Evolutionary conservation across 2,797 vertebrate genomes (phyloP).

Genomic region (Octomys mimax): DNA sequence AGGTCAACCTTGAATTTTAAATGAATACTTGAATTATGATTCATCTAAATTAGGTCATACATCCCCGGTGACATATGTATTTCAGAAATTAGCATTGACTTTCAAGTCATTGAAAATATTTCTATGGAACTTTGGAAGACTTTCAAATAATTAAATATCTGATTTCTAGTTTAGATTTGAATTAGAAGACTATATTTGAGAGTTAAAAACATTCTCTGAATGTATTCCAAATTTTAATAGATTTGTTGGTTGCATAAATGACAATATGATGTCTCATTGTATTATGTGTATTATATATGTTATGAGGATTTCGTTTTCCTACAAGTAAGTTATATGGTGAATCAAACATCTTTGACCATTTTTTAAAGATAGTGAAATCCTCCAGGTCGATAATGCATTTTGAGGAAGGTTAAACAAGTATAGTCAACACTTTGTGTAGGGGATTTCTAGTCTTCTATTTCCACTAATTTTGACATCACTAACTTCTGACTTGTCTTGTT

Average conservation of each 20-base stretch:
- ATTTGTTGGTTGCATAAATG: background rate
- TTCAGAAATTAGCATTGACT: conserved; percentile 82
- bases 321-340: background rate
- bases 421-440: background rate
- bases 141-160: conserved; percentile 74
- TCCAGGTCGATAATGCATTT: background rate
- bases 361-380: background rate
- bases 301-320: background rate
- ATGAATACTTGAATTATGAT: conserved; percentile 75
- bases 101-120: conserved; percentile 74
- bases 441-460: background rate
- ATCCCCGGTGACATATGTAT: conserved; percentile 77
- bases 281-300: background rate
- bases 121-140: conserved; percentile 65
- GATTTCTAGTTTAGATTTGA: conserved; percentile 54
- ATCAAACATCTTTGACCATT: background rate
- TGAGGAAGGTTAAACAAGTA: background rate
- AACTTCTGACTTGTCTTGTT: background rate
- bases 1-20: conserved; percentile 76
- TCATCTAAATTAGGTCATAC: conserved; percentile 80
- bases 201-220: background rate
- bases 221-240: background rate
- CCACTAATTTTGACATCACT: background rate
- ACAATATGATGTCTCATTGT: background rate
- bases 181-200: background rate